Conservation (phyloP, 2,888 invertebrate genomes). For the Pammene aurita region DNA sequence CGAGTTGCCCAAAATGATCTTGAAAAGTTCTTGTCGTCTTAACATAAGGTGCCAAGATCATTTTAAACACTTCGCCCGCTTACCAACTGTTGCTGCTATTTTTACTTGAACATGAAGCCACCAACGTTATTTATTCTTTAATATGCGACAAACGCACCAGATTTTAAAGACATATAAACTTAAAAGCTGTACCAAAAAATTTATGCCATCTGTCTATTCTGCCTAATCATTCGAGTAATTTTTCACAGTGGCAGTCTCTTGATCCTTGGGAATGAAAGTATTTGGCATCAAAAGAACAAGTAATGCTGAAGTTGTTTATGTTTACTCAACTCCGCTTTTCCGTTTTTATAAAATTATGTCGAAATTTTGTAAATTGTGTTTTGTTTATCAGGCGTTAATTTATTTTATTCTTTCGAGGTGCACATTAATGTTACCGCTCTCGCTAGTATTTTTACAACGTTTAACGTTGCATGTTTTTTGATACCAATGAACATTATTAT, state of each 20-base stretch:
- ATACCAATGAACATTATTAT: conserved; percentile 53
- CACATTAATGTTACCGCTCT: conserved; percentile 5
- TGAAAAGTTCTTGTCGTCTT: no score
- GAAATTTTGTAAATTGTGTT: conserved; percentile 16
- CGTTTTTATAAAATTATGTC: conserved; percentile 20
- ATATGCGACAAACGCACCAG: neutral
- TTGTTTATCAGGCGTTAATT: conserved; percentile 9
- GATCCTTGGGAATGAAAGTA: conserved; percentile 42
- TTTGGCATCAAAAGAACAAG: conserved; percentile 37
- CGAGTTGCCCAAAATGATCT: no score
- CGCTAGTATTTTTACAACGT: conserved; percentile 22
- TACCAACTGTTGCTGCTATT: no score
- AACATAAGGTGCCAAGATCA: no score
- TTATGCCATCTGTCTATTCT: conserved; percentile 36
- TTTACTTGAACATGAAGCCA: no score
- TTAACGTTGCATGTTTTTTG: conserved; percentile 31
- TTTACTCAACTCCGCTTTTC: conserved; percentile 20
- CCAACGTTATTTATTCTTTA: neutral
- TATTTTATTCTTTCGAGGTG: neutral
- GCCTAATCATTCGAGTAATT: conserved; percentile 46
- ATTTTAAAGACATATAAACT: conserved; percentile 1
- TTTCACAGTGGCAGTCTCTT: conserved; percentile 43
- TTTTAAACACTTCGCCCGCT: no score
- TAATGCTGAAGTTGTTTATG: conserved; percentile 30
- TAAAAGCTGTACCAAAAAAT: conserved; percentile 4